phyloP scores from a whole-genome alignment of 2,797 vertebrate species.

The Coranthus polyacanthus region DNA sequence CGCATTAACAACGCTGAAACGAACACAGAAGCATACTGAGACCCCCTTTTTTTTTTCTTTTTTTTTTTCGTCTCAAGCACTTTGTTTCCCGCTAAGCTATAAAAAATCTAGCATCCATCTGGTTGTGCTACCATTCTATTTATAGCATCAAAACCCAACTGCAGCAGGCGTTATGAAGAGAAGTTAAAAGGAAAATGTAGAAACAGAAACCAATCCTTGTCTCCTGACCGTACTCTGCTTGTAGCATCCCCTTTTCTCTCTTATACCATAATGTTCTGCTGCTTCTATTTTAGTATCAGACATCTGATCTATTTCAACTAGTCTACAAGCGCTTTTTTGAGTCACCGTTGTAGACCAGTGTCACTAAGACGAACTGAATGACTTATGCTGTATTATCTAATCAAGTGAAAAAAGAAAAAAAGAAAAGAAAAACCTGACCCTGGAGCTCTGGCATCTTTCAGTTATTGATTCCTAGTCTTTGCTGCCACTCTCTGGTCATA shows the following conservation, averaged over 20 bases:
- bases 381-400: constrained; percentile 10
- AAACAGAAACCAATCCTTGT: constrained; percentile 1
- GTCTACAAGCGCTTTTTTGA: no score
- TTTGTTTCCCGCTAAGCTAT: constrained; percentile 28
- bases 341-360: neutral
- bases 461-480: constrained; percentile 30
- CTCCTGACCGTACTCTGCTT: neutral
- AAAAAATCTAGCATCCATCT: constrained; percentile 36
- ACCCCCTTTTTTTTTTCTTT: no score
- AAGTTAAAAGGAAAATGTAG: constrained; percentile 10
- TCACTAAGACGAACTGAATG: constrained; percentile 13
- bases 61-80: neutral
- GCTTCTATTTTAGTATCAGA: neutral
- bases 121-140: constrained; percentile 27
- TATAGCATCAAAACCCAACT: constrained; percentile 39
- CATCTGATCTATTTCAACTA: no score
- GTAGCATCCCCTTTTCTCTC: neutral
- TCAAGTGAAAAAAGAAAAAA: no score
- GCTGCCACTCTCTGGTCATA: constrained; percentile 50
- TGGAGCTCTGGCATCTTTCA: constrained; percentile 4
- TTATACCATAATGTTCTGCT: neutral
- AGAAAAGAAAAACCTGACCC: neutral
- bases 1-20: neutral
- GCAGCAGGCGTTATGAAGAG: constrained; percentile 13
- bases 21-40: neutral